Evolutionary conservation across 2,113 vertebrate species (phyloP).

Genomic region (Patagioenas fasciata): DNA sequence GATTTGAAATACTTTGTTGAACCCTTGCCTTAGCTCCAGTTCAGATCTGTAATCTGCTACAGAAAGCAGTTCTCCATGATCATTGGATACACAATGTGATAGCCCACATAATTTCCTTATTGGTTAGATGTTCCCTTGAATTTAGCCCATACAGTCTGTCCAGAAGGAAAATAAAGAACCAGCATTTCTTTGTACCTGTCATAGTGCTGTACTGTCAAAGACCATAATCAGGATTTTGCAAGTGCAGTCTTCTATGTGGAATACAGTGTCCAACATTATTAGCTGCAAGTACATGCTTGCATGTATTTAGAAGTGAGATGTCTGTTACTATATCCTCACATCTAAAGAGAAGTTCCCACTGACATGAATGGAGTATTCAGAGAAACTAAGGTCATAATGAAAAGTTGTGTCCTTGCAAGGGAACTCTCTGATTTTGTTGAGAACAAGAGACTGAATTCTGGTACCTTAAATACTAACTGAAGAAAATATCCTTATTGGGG

Average conservation of each 20-base stretch:
- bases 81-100: background rate
- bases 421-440: background rate
- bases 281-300: background rate
- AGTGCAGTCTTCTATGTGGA: accelerated
- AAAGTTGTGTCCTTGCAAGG: background rate
- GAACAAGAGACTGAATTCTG: background rate
- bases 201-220: background rate
- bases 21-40: background rate
- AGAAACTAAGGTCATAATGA: background rate
- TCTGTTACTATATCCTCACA: background rate
- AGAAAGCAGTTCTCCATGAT: background rate
- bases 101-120: background rate
- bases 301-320: background rate
- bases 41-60: background rate
- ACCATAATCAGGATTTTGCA: background rate
- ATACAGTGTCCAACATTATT: background rate
- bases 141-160: background rate
- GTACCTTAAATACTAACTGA: background rate
- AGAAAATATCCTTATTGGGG: background rate
- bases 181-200: background rate
- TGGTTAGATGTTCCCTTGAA: background rate
- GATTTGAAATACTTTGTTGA: background rate
- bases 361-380: background rate
- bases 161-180: background rate
- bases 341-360: background rate